Evolutionary conservation across 2,888 invertebrate species (phyloP), one percentile per base, ranked within the genome.

Genomic region (Bimastos eiseni): DNA sequence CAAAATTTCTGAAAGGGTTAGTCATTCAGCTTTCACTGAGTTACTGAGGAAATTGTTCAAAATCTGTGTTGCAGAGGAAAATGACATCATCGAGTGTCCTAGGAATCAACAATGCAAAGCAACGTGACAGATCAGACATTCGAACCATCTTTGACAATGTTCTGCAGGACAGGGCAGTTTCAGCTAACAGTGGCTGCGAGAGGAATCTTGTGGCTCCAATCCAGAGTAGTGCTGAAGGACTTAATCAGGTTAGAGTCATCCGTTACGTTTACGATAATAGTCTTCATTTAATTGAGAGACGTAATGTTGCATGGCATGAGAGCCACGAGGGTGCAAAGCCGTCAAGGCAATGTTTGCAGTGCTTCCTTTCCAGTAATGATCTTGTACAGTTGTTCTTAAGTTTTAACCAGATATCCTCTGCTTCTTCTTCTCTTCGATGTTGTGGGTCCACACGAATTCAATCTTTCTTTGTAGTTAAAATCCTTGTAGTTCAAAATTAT

Each of bases 151-250:
- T 70, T 70, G 70, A n/a, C 30, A 70, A 70, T n/a, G 70, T n/a
- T 70, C 70, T n/a, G 8, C 70, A 70, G n/a, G 30, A 17, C 70
- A 30, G n/a, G 70, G 70, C 70, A 70, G 30, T 70, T 30, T 8
- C 70, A n/a, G 70, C n/a, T n/a, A 15, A 6, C 8, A 5, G n/a
- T 70, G 70, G 8, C 70, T 70, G 70, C n/a, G 17, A n/a, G n/a
- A 70, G 70, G n/a, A 70, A 70, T 70, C 70, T 70, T 6, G 70
- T 70, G n/a, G 11, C 70, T 70, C 30, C n/a, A n/a, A 70, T 8
- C 70, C 70, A 70, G 30, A 70, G 70, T n/a, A 70, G 70, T 70
- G 70, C 70, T n/a, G 70, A 70, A 70, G 70, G 70, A 70, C n/a
- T 70, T 70, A 70, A 70, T 70, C 70, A 70, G 70, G 70, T 70